Percentiles rank a stretch among this genome's conserved stretches.
Conservation (phyloP, 2,113 vertebrate genomes). For the Telmatochromis sp. region DNA sequence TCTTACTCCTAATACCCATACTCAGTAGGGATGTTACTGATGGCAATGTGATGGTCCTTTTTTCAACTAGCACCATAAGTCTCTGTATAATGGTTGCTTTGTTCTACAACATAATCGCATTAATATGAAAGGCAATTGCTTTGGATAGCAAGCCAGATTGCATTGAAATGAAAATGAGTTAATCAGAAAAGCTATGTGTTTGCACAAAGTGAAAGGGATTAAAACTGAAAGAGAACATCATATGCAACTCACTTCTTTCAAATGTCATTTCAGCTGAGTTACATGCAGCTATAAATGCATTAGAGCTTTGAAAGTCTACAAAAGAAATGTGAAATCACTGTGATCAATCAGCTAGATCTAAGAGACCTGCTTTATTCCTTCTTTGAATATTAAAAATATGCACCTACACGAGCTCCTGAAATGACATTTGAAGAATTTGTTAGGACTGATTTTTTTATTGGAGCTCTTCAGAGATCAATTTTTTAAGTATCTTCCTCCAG, state of each 20-base stretch:
- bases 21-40: constrained; percentile 56
- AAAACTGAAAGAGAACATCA: constrained; percentile 31
- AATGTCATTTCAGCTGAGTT: background rate
- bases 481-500: background rate
- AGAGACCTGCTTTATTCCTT: background rate
- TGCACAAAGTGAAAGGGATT: constrained; percentile 45
- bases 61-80: constrained; percentile 50
- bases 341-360: background rate
- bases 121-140: constrained; percentile 68
- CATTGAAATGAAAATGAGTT: constrained; percentile 64
- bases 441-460: background rate
- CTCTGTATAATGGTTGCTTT: constrained; percentile 61
- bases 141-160: constrained; percentile 59
- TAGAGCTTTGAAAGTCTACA: constrained; percentile 1
- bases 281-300: constrained; percentile 1
- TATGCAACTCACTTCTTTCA: constrained; percentile 11
- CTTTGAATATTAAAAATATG: background rate
- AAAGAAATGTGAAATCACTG: background rate
- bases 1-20: constrained; percentile 50
- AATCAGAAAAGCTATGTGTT: constrained; percentile 60
- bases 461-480: background rate
- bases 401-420: background rate
- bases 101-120: constrained; percentile 63
- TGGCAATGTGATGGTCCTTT: constrained; percentile 42
- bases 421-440: background rate